Base-by-base conservation (phyloP, 1,140 invertebrate genomes). In the Lycorma delicatula region DNA sequence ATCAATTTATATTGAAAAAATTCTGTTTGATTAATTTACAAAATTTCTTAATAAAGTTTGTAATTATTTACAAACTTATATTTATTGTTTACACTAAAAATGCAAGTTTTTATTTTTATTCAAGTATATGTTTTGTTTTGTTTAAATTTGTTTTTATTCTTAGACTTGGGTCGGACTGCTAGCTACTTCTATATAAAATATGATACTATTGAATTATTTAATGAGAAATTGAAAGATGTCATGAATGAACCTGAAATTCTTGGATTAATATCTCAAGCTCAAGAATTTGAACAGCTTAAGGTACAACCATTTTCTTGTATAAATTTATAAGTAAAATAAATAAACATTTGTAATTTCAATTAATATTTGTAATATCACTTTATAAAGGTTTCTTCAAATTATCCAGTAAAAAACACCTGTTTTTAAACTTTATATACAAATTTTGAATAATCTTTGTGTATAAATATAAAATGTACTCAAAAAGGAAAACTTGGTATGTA, bases 141-240 rank as follows among this genome's bases (percentile, higher is more conserved):
- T 58, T 41, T 12, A 50, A 7, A 4, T 20, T 31, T 64, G 26
- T 55, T 50, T 57, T 64, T 36, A 57, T 60, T 74, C 59, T 63
- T 70, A 78, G 95, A 98, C 75, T 75, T 97, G 41, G 97, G 97
- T 1, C 79, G 97, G 56, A 98, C 92, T 48, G 93, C 97, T 1
- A 97, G 93, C 70, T 91, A 98, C 73, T 99, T 88, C 74, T 99
- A 99, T 71, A 93, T 99, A 38, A 98, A 96, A 66, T 93, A 93
- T 72, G 91, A 96, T 66, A 98, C 96, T 0, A 86, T 99, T 63
- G 89, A 95, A 72, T 83, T 87, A 34, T 89, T 97, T 67, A 93
- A 94, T 71, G 85, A 90, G 66, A 75, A 84, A 60, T 77, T 90
- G 60, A 80, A 80, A 47, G 77, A 83, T 12, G 73, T 86, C 9